Evolutionary conservation across 2,113 vertebrate species (phyloP), one percentile per base, ranked within the genome.

Genomic region (Butorides virescens): DNA sequence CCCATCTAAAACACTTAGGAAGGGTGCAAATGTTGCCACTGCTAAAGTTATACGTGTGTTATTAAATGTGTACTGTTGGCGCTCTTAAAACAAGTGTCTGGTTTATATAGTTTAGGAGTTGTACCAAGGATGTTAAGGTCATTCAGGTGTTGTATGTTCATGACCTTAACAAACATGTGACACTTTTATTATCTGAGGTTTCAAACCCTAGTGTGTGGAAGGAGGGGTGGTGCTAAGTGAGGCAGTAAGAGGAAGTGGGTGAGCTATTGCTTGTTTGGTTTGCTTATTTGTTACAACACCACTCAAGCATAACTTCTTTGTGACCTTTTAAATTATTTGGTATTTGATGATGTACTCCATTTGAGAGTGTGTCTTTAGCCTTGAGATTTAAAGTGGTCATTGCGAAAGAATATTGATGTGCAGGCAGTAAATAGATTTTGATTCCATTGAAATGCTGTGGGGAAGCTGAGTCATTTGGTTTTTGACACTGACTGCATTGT

Each of bases 251-350:
- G 84, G 61, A 92, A 81, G 52, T 15, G 70, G 15, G 39, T 78
- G 89, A 94, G 84, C 52, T 87, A 36, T 83, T 82, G 58, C 87
- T 90, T 94, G 94, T 96, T 96, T 92, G 62, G 25, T 83, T 96
- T 94, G 74, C 78, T 94, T 94, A 59, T 96, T 95, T 92, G 81
- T 94, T 96, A 80, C 79, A 95, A 30, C 14, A 37, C 85, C 93
- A 70, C 81, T 96, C 88, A 74, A 93, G 91, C 76, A 74, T 94
- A 96, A 91, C 86, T 96, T 65, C 76, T 92, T 89, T 72, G 19
- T 96, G 96, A 94, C 95, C 88, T 97, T 93, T 93, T 88, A 88
- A 86, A 95, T 94, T 73, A 93, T 96, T 93, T 94, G 93, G 42
- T 93, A 50, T 58, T 96, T 88, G 88, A 73, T 90, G 77, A 73